Base-by-base conservation (phyloP, 2,113 vertebrate genomes). In the Thermophis baileyi region DNA sequence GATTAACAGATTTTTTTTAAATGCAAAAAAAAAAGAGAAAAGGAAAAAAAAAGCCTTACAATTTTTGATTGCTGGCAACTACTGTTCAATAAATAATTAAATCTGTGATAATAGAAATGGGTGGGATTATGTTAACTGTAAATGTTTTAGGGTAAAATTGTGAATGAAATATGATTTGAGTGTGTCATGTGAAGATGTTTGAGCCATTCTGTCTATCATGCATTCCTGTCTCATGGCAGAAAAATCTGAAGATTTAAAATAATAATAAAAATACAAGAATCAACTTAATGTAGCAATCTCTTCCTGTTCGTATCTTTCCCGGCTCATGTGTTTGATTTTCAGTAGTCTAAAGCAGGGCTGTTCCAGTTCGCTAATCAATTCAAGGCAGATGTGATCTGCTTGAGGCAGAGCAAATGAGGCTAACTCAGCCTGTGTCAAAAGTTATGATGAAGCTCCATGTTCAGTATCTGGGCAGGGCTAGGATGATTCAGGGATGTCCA, bases 191-290 rank as follows among this genome's bases (percentile, higher is more conserved):
- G 98, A 99, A 98, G 97, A 98, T 98, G 98, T 99, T 99, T 99
- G 99, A 99, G 99, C 99, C 99, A 98, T 98, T 99, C 98, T 98
- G 98, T 99, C 97, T 98, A 98, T 98, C 97, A 99, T 99, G 98
- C 99, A 99, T 99, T 99, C 99, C 99, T 99, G 98, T 99, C 98
- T 98, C 96, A 96, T 94, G 98, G 98, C 98, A 98, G 99, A 99
- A 98, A 98, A 97, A 97, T 98, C 97, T 98, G 98, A 99, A 98
- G 98, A 99, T 98, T 96, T 96, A 97, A 96, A 96, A 96, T 96
- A 98, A 97, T 92, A 97, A 97, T 86, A 98, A 81, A 81, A 44
- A 97, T 98, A 98, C 98, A 98, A 98, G 96, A 95, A 97, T 97
- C 98, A 97, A 98, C 98, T 98, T 95, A 92, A 97, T 97, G 91